Percentiles rank a stretch among this genome's conserved stretches.
These are phyloP conservation scores for Lepisosteus oculatus DNA, from an alignment of 2,113 vertebrate species.

Conservation along the genomic window DNA sequence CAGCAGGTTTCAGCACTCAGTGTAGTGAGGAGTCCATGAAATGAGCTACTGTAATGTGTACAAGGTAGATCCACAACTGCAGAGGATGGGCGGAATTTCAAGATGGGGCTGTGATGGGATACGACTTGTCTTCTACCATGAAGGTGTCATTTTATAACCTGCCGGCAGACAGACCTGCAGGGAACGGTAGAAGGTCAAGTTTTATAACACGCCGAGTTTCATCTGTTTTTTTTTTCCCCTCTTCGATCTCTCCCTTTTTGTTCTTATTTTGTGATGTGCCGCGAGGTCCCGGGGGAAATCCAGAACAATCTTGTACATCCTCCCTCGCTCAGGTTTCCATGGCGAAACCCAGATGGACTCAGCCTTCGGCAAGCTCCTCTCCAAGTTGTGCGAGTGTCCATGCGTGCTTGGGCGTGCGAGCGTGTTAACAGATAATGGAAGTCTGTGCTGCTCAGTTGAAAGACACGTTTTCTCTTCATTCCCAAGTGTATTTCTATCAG, in stretches of 20 bases:
- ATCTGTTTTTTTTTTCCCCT: not conserved
- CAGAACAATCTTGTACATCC: not conserved
- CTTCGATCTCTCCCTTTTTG: not conserved
- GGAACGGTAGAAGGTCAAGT: not conserved
- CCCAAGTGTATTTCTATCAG: no score
- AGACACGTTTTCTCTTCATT: no score
- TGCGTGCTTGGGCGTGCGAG: no score
- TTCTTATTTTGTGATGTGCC: not conserved
- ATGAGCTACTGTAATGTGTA: no score
- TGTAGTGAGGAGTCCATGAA: no score
- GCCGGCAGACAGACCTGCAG: not conserved
- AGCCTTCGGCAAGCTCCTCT: no score
- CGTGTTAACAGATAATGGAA: no score
- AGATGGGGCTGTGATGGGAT: conserved; percentile 26
- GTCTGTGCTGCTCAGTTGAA: no score
- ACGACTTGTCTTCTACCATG: conserved; percentile 20
- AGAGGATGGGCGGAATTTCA: conserved; percentile 20
- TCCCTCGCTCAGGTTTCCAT: no score
- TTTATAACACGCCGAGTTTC: not conserved
- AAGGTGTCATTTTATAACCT: conserved; percentile 9
- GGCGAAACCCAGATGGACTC: no score
- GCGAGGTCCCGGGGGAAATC: not conserved
- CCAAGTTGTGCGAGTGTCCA: no score
- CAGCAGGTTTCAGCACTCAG: no score
- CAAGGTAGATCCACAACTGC: not conserved